phyloP scores from a whole-genome alignment of 2,888 invertebrate species.

The Callinectes sapidus region DNA sequence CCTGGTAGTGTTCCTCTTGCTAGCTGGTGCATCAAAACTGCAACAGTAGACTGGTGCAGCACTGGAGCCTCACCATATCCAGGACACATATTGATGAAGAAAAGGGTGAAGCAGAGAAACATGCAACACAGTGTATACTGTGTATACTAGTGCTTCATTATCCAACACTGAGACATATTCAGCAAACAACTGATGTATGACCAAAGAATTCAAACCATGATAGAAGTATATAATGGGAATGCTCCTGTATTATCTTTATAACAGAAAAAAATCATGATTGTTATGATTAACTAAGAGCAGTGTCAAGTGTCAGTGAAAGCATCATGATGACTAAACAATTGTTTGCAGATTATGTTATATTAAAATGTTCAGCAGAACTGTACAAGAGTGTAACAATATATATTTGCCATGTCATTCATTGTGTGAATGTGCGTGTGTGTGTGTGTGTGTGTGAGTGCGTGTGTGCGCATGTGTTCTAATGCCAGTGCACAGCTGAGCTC shows the following conservation, averaged over 20 bases:
- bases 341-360: conserved; percentile 30
- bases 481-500: conserved; percentile 37
- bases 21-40: background rate
- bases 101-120: background rate
- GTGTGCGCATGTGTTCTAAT: background rate
- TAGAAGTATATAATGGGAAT: background rate
- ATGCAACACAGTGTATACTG: background rate
- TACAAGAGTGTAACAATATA: conserved; percentile 17
- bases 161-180: background rate
- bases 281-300: background rate
- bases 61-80: background rate
- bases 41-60: background rate
- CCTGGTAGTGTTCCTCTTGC: background rate
- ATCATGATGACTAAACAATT: background rate
- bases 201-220: background rate
- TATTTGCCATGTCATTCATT: background rate
- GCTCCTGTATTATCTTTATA: background rate
- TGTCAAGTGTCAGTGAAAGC: background rate
- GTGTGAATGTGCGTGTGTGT: too few species aligned
- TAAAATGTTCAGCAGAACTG: background rate
- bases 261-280: background rate
- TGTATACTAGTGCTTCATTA: background rate
- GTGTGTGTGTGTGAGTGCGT: background rate
- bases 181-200: background rate
- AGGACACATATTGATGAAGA: background rate